Base-by-base conservation (phyloP, 2,888 invertebrate species). In the Melanophora roralis region DNA sequence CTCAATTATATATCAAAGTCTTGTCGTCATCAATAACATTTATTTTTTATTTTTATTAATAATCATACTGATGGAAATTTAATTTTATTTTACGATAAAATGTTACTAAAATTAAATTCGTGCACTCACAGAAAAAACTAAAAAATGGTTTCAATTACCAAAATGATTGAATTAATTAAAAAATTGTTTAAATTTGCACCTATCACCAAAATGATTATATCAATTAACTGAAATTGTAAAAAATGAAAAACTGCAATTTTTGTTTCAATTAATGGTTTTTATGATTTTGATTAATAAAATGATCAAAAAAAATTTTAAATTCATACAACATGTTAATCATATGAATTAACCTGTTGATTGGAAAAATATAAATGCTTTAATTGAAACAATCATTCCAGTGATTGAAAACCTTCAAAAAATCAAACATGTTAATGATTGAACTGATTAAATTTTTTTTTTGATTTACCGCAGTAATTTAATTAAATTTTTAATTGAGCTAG, bases 41-140 rank as follows among this genome's bases (percentile, higher is more conserved):
- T 43, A 27, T 14, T 2, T 6, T 62, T 65, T 27, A 11, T 14
- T 43, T 43, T 32, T 11, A 27, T 23, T 7, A 53, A 7, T n/a
- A 19, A 32, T 16, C n/a, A 1, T 40, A n/a, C 9, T 16, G 21
- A 43, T 51, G 11, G 7, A 14, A 71, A 9, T 53, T 43, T 6
- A 27, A 7, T 6, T 45, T 27, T 71, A 60, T 71, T 73, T 73
- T 72, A 55, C 55, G 64, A 8, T 23, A 1, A 45, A 55, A 45
- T 45, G 6, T n/a, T 34, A 32, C 32, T 32, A 40, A 71, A 64
- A 71, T 32, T 71, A 8, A 19, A 34, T 27, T 36, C 45, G 45
- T 23, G 40, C 53, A n/a, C n/a, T n/a, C n/a, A 27, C 27, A 27
- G 27, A 27, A 27, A 27, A 27, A 27, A 27, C 27, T 5, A 27